Evolutionary conservation across 2,888 invertebrate genomes (phyloP).

Genomic region (Meloe dianella): DNA sequence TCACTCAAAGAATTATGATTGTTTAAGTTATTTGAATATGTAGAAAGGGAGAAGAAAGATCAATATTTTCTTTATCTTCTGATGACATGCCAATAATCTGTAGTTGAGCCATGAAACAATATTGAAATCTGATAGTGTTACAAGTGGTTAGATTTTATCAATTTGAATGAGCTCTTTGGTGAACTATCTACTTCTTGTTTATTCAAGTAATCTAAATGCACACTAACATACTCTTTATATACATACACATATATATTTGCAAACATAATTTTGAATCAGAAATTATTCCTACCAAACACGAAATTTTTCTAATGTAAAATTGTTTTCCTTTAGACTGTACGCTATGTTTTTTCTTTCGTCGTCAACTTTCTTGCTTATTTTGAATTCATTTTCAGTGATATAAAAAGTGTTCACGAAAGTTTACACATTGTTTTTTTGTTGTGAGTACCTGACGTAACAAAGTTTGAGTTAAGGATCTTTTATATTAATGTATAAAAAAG

Average conservation of each 20-base stretch:
- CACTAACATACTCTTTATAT: neutral
- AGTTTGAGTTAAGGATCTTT: neutral
- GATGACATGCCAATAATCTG: neutral
- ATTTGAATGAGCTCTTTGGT: neutral
- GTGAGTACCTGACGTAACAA: neutral
- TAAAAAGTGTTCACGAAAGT: neutral
- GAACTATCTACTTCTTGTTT: neutral
- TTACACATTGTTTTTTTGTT: neutral
- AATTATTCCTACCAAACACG: neutral
- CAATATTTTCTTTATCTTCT: too few relatives aligned
- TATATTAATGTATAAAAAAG: neutral
- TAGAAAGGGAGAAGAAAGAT: too few relatives aligned
- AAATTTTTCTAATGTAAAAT: neutral
- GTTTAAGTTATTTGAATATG: too few relatives aligned
- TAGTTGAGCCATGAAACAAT: neutral
- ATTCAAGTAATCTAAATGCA: neutral
- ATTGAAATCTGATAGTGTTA: neutral
- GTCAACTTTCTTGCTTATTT: neutral
- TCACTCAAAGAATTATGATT: too few relatives aligned
- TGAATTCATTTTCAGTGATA: neutral
- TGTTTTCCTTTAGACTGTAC: neutral
- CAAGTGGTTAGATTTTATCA: neutral
- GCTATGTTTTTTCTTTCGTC: too few relatives aligned
- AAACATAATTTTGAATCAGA: neutral
- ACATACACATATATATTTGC: neutral